Base-by-base conservation (phyloP, 2,797 vertebrate species). In the Anabas testudineus region DNA sequence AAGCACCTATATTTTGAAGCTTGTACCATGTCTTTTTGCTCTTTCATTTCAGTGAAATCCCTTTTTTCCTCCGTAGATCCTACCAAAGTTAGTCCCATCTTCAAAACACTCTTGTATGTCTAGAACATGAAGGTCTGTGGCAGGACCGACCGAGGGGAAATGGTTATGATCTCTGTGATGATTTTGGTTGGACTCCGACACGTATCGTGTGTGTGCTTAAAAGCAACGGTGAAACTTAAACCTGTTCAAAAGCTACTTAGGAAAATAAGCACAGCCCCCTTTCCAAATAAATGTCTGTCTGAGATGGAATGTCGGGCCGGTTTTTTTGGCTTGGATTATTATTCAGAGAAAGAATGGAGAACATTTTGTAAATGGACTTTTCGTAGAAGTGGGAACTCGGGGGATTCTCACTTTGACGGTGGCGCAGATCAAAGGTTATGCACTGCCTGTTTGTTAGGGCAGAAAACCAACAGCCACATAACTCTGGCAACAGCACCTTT, bases 391-490 rank as follows among this genome's bases (percentile, higher is more conserved):
- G 73, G 72, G 45, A 74, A 73, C 80, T 80, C 39, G 1, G 54
- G 81, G 80, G 72, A 76, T 64, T 74, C 58, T 80, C 68, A 70
- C 83, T 87, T 87, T 83, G 80, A 90, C 83, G 86, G 87, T 87
- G 80, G 86, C 70, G 74, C 57, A 87, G 91, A 94, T 95, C 93
- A 95, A 95, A 94, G 94, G 84, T 89, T 85, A 88, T 67, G 75
- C 89, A 85, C 82, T 83, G 87, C 79, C 46, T 94, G 91, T 94
- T 95, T 95, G 90, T 91, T 72, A 91, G 93, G 94, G 94, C 93
- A 90, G 81, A 84, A 86, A 55, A 89, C 92, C 93, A 94, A 93
- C 75, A 89, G 79, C 87, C 87, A 69, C 89, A 92, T 83, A 85
- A 74, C 66, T 84, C 76, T 80, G 90, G 93, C 93, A 91, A 76